phyloP scores from a whole-genome alignment of 2,113 vertebrate species.

The Pseudorasbora parva region DNA sequence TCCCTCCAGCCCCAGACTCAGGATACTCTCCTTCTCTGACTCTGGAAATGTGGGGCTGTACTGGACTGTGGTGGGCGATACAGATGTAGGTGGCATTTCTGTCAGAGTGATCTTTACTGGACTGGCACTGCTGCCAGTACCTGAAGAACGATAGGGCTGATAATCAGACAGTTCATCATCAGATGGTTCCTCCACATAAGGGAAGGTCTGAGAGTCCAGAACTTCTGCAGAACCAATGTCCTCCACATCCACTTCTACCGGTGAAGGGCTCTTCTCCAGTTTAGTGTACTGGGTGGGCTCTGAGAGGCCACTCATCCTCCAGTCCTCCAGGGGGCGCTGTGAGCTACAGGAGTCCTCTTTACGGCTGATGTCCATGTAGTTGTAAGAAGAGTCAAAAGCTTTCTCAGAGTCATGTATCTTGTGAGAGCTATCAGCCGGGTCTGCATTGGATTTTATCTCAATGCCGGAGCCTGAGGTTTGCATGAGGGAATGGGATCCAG shows the following conservation, averaged over 20 bases:
- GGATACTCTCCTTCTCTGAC: constrained; percentile 76
- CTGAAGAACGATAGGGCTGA: constrained; percentile 75
- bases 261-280: constrained; percentile 69
- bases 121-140: constrained; percentile 71
- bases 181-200: constrained; percentile 83
- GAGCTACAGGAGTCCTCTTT: constrained; percentile 76
- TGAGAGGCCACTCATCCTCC: constrained; percentile 53
- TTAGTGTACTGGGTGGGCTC: constrained; percentile 65
- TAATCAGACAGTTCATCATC: constrained; percentile 81
- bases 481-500: constrained; percentile 46
- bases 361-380: constrained; percentile 95
- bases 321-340: constrained; percentile 61
- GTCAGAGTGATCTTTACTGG: constrained; percentile 90
- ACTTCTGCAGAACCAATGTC: constrained; percentile 70
- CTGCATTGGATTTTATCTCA: constrained; percentile 78
- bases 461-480: constrained; percentile 85
- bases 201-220: constrained; percentile 75
- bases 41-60: constrained; percentile 52
- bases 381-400: constrained; percentile 75
- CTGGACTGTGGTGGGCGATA: constrained; percentile 52
- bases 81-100: constrained; percentile 68
- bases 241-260: constrained; percentile 68
- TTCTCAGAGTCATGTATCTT: constrained; percentile 85
- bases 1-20: constrained; percentile 86
- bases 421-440: constrained; percentile 69